A percentile compares a stretch with the other conserved stretches of the same genome.
Conservation (phyloP, 1,140 invertebrate genomes). For the Eciton burchellii region DNA sequence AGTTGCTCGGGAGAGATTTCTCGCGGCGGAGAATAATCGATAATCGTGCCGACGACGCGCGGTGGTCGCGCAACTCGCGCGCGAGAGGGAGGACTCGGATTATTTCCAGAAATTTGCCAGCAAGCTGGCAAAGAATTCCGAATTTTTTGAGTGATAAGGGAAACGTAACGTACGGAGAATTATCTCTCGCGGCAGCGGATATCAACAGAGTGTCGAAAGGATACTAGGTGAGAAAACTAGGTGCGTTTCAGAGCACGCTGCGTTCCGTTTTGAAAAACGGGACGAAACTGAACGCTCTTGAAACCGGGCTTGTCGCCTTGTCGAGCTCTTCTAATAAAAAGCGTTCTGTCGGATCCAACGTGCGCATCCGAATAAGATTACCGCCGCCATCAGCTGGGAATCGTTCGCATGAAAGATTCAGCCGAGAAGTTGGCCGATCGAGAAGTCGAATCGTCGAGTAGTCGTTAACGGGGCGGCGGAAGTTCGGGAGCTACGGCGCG, state of each 20-base stretch:
- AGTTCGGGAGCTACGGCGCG: conserved; percentile 28
- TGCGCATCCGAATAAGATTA: not conserved
- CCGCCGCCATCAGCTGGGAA: not conserved
- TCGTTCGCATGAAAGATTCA: conserved; percentile 38
- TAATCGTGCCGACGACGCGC: not conserved
- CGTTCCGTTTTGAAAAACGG: not conserved
- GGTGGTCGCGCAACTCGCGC: too few relatives aligned
- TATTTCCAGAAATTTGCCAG: not conserved
- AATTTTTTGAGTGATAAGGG: too few relatives aligned
- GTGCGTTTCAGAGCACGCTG: too few relatives aligned
- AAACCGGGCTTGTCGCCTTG: not conserved
- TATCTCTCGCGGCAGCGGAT: too few relatives aligned
- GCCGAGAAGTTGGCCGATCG: conserved; percentile 19
- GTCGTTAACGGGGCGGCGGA: conserved; percentile 12
- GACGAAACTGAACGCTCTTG: not conserved
- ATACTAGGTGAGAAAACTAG: too few relatives aligned
- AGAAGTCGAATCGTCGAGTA: not conserved
- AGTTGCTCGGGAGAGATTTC: conserved; percentile 2
- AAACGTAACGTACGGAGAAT: too few relatives aligned
- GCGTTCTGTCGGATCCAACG: not conserved
- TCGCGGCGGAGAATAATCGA: not conserved
- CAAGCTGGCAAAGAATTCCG: not conserved
- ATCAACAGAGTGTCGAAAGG: too few relatives aligned
- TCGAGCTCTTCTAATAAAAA: not conserved
- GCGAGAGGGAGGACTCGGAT: not conserved